phyloP scores from a whole-genome alignment of 64 coral and sea anemone species.

The Montipora capricornis region DNA sequence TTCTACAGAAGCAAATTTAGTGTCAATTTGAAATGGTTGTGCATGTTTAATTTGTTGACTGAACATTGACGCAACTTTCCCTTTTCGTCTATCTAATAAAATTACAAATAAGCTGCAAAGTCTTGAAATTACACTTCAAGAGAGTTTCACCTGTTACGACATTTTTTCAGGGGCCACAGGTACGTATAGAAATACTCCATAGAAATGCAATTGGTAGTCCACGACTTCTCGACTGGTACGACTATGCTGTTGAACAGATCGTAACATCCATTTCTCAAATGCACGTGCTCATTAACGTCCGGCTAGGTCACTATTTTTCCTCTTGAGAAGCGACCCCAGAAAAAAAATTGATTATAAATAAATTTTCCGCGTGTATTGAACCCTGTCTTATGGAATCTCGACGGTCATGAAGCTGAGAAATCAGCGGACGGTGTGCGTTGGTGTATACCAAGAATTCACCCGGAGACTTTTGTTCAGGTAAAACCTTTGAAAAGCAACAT shows the following conservation, averaged over 20 bases:
- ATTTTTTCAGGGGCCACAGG: neutral
- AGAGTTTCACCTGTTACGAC: neutral
- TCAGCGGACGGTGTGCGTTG: neutral
- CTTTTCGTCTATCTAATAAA: neutral
- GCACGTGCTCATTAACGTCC: constrained; percentile 7
- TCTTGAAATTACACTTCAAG: neutral
- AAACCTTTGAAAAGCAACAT: neutral
- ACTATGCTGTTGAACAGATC: neutral
- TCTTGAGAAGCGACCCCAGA: neutral
- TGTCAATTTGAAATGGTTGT: neutral
- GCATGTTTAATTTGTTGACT: neutral
- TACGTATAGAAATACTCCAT: neutral
- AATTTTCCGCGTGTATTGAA: constrained; percentile 4
- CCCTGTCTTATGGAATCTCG: no score
- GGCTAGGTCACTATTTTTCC: neutral
- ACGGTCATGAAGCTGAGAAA: neutral
- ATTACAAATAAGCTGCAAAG: neutral
- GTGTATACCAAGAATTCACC: neutral
- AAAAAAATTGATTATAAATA: neutral
- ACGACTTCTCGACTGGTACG: no score
- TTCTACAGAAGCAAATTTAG: neutral
- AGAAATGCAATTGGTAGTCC: no score
- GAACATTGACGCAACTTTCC: neutral
- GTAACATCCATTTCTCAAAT: neutral
- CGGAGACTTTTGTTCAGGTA: neutral